Evolutionary conservation across 2,888 invertebrate species (phyloP).

Genomic region (Meandrusa payeni): DNA sequence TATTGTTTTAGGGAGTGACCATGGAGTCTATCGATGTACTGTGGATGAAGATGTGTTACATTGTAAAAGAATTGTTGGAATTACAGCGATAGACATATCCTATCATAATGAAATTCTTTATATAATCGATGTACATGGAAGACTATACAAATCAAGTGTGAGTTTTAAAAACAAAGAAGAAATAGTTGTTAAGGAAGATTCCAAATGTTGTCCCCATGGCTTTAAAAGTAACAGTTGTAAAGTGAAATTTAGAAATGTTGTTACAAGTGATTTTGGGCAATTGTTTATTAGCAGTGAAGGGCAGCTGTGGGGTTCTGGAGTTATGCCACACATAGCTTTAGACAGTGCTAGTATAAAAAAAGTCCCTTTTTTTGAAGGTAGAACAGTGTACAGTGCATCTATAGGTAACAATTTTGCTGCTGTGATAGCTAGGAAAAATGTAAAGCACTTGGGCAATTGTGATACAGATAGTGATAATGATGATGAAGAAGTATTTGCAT

Average conservation of each 20-base stretch:
- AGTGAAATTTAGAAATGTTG: conserved; percentile 82
- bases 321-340: conserved; percentile 84
- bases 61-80: conserved; percentile 71
- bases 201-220: conserved; percentile 84
- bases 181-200: conserved; percentile 82
- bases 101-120: conserved; percentile 81
- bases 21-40: conserved; percentile 66
- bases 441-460: conserved; percentile 67
- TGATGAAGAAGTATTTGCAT: conserved; percentile 83
- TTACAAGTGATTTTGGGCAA: conserved; percentile 82
- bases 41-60: conserved; percentile 59
- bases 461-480: conserved; percentile 83
- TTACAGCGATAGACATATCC: conserved; percentile 83
- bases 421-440: conserved; percentile 84
- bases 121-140: conserved; percentile 82
- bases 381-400: conserved; percentile 84
- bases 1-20: conserved; percentile 69
- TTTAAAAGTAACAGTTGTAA: conserved; percentile 82
- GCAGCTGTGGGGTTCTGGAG: conserved; percentile 85
- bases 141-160: conserved; percentile 79
- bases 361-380: conserved; percentile 85
- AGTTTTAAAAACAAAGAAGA: conserved; percentile 80
- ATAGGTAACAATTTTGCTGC: conserved; percentile 90
- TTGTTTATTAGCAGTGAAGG: conserved; percentile 84
- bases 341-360: conserved; percentile 81